These are phyloP conservation scores for Zophobas morio DNA, from an alignment of 1,140 invertebrate species.

Conservation along the genomic window DNA sequence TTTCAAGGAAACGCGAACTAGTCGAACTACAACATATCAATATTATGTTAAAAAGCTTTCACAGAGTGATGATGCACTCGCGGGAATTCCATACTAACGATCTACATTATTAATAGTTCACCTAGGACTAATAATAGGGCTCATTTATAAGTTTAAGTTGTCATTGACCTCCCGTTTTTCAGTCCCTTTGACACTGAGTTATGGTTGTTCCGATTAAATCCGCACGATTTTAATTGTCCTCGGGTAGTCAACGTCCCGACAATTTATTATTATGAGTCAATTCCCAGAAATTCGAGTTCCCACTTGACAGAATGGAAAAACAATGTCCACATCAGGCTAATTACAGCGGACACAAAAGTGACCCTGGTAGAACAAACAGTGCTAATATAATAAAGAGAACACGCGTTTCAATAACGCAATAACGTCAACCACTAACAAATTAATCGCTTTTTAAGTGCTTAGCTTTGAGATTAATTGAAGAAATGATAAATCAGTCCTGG, in stretches of 20 bases:
- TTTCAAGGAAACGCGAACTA: background rate
- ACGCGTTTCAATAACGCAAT: conserved; percentile 6
- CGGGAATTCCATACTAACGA: background rate
- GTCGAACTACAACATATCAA: background rate
- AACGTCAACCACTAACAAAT: conserved; percentile 3
- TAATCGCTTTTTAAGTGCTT: conserved; percentile 11
- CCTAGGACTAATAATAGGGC: conserved; percentile 1
- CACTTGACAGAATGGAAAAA: background rate
- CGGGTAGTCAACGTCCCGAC: background rate
- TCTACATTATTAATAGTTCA: background rate
- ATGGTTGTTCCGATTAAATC: background rate
- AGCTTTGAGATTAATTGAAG: background rate
- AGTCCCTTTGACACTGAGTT: background rate
- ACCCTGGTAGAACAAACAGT: background rate
- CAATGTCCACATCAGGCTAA: background rate
- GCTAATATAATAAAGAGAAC: background rate
- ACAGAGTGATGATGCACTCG: conserved; percentile 1
- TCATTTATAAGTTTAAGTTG: background rate
- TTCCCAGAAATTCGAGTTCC: background rate
- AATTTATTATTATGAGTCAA: background rate
- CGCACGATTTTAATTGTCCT: background rate
- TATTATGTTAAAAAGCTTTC: background rate
- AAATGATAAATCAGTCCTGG: conserved; percentile 1
- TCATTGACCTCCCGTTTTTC: background rate
- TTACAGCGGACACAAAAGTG: background rate